Evolutionary conservation across 2,113 vertebrate species (phyloP).

Genomic region (Cyphomyrus plagiostoma): DNA sequence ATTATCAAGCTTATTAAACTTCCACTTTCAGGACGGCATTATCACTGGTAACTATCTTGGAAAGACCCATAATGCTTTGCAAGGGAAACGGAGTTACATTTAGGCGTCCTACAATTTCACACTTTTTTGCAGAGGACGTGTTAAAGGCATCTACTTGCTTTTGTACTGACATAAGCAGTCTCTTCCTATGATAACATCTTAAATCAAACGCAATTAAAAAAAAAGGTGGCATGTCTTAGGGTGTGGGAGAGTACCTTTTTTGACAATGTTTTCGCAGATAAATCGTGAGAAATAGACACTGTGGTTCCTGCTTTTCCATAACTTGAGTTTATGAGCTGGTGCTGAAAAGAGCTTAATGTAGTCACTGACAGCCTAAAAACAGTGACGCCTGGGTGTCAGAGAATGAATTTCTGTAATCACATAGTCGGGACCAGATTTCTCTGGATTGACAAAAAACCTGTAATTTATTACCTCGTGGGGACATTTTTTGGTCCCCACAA

Average conservation of each 20-base stretch:
- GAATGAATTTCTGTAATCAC: no score
- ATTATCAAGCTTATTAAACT: slow-evolving; percentile 10
- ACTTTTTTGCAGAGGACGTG: background rate
- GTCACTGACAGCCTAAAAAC: background rate
- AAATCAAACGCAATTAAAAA: background rate
- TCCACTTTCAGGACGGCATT: background rate
- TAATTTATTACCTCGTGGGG: background rate
- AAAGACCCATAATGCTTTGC: background rate
- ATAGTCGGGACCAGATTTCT: no score
- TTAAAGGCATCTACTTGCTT: background rate
- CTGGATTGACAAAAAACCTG: background rate
- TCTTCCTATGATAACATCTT: background rate
- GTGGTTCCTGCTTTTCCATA: background rate
- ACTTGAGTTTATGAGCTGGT: background rate
- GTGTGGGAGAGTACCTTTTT: background rate
- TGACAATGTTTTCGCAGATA: background rate
- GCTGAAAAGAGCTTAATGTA: background rate
- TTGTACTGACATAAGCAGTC: background rate
- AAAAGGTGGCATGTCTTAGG: background rate
- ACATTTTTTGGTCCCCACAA: background rate
- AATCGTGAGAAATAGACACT: background rate
- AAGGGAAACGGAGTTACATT: background rate
- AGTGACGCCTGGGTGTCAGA: background rate
- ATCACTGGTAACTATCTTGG: background rate
- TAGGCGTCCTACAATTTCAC: background rate